Evolutionary conservation across 2,797 vertebrate genomes (phyloP).

Genomic region (Paratrypauchen microcephalus): DNA sequence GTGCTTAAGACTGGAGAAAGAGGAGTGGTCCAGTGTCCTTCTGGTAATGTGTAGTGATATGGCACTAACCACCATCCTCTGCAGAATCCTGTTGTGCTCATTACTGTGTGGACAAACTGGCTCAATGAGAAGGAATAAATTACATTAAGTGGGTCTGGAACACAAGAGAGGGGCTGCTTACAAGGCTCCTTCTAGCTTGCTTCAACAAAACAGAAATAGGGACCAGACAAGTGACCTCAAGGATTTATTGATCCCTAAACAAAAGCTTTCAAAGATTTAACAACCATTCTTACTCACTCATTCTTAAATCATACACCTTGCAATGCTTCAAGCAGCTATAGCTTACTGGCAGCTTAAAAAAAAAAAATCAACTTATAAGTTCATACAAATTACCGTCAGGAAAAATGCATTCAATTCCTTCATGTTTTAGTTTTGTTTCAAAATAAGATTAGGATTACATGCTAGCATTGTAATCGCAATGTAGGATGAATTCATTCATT

Average conservation of each 20-base stretch:
- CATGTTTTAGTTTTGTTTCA: constrained; percentile 57
- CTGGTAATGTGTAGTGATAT: constrained; percentile 25
- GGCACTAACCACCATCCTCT: constrained; percentile 35
- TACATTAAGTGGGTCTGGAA: constrained; percentile 42
- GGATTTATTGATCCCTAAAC: constrained; percentile 65
- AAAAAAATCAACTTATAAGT: constrained; percentile 61
- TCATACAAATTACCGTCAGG: constrained; percentile 78
- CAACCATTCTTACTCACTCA: constrained; percentile 57
- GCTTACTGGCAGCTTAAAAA: constrained; percentile 76
- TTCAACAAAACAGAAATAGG: constrained; percentile 52
- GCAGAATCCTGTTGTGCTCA: constrained; percentile 24
- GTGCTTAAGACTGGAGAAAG: constrained; percentile 49
- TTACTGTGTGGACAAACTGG: constrained; percentile 29
- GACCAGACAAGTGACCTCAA: constrained; percentile 64
- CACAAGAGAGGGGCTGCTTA: constrained; percentile 62
- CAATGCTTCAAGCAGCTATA: constrained; percentile 69
- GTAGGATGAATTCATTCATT: constrained; percentile 44
- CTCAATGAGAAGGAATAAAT: constrained; percentile 9
- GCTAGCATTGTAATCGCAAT: constrained; percentile 51
- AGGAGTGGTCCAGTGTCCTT: constrained; percentile 24
- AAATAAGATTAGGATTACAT: constrained; percentile 57
- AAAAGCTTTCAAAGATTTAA: constrained; percentile 49
- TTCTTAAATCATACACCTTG: constrained; percentile 62
- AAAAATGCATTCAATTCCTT: constrained; percentile 62
- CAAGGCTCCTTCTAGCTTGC: constrained; percentile 57